phyloP scores from a whole-genome alignment of 1,140 invertebrate species.

The Pseudomyrmex pallidus region DNA sequence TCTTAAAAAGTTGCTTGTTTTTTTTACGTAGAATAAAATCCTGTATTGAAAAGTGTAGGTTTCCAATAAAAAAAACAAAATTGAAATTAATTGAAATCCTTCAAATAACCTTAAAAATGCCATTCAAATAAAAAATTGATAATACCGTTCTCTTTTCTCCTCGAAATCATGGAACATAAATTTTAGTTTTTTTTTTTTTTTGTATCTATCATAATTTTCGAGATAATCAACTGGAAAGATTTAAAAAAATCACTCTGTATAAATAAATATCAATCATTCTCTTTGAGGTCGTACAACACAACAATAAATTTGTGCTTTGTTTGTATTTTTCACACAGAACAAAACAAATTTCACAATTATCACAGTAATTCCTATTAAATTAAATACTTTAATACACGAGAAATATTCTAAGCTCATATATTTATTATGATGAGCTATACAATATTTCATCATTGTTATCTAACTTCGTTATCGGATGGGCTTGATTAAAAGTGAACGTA shows the following conservation, averaged over 20 bases:
- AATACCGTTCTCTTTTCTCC: too few relatives aligned
- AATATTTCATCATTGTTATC: constrained; percentile 35
- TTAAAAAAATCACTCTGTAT: constrained; percentile 7
- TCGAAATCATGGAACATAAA: too few relatives aligned
- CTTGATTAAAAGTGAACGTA: constrained; percentile 48
- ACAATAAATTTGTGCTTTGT: background rate
- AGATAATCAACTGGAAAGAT: too few relatives aligned
- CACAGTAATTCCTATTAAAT: constrained; percentile 21
- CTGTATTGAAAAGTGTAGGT: too few relatives aligned
- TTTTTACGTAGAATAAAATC: too few relatives aligned
- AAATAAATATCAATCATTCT: constrained; percentile 46
- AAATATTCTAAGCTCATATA: constrained; percentile 51
- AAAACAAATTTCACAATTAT: constrained; percentile 10
- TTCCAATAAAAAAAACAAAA: too few relatives aligned
- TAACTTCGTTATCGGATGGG: constrained; percentile 46
- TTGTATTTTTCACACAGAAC: background rate
- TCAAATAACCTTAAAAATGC: too few relatives aligned
- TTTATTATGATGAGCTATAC: constrained; percentile 3
- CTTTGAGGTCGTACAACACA: constrained; percentile 46
- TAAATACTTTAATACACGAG: constrained; percentile 29
- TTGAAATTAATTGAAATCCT: too few relatives aligned
- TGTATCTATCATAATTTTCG: too few relatives aligned
- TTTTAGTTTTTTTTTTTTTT: too few relatives aligned
- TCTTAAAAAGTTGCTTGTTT: too few relatives aligned
- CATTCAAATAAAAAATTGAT: too few relatives aligned